A percentile compares a stretch with the other conserved stretches of the same genome.
These are phyloP conservation scores for Lanius ludovicianus DNA, from an alignment of 2,113 vertebrate species.

Conservation along the genomic window DNA sequence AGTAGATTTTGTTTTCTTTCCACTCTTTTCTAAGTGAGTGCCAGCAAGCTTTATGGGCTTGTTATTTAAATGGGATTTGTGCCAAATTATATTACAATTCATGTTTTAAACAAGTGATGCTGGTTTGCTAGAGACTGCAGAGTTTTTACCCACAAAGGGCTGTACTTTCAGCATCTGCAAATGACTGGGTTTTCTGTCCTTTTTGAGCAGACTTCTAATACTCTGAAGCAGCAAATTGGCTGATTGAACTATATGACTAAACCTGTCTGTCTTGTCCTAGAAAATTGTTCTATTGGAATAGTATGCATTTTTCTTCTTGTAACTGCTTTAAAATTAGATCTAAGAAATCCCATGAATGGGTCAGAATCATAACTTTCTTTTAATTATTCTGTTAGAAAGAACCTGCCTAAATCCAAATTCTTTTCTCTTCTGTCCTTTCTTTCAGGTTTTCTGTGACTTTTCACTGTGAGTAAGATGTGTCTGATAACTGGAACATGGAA, in stretches of 20 bases:
- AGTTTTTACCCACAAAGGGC: not conserved
- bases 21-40: not conserved
- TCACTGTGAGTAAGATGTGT: not conserved
- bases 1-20: not conserved
- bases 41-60: not conserved
- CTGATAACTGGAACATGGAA: not conserved
- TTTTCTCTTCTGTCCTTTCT: not conserved
- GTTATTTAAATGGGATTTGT: not conserved
- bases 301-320: not conserved
- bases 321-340: not conserved
- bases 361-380: not conserved
- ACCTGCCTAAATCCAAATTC: not conserved
- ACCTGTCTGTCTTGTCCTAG: not conserved
- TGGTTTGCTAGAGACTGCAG: not conserved
- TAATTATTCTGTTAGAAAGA: not conserved
- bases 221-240: not conserved
- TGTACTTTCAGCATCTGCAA: not conserved
- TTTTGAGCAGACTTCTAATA: not conserved
- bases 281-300: not conserved
- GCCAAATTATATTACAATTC: not conserved
- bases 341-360: not conserved
- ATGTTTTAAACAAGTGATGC: not conserved
- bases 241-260: not conserved
- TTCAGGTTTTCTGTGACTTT: not conserved
- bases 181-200: not conserved